Evolutionary conservation across 2,888 invertebrate genomes (phyloP).

Genomic region (Trypoxylon attenuatum): DNA sequence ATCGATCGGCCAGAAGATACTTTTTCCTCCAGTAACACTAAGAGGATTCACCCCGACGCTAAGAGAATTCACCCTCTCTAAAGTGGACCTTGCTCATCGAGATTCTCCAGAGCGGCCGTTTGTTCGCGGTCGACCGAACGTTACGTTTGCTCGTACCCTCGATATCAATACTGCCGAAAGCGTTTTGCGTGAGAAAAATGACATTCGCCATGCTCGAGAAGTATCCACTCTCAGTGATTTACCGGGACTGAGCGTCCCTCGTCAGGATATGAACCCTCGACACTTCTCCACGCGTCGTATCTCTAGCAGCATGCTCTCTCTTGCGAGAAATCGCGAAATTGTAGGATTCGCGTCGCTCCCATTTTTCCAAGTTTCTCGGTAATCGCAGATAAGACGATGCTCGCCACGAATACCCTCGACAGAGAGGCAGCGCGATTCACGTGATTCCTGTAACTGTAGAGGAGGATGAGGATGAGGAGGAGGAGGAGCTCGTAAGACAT

Average conservation of each 20-base stretch:
- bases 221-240: constrained; percentile 33
- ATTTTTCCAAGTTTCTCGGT: no score
- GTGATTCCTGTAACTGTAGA: no score
- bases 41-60: constrained; percentile 32
- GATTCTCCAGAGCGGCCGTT: constrained; percentile 20
- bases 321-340: no score
- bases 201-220: constrained; percentile 18
- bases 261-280: constrained; percentile 14
- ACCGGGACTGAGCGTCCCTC: constrained; percentile 1
- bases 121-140: constrained; percentile 15
- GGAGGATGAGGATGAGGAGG: background rate
- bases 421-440: no score
- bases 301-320: no score
- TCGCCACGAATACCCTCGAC: no score
- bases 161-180: constrained; percentile 29
- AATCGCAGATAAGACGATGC: no score
- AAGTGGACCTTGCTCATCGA: constrained; percentile 30
- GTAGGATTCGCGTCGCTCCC: no score
- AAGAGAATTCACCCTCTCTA: constrained; percentile 45
- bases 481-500: background rate
- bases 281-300: constrained; percentile 10
- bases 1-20: constrained; percentile 25
- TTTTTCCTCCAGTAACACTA: background rate
- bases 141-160: constrained; percentile 15
- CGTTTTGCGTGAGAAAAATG: constrained; percentile 39